Evolutionary conservation across 1,140 invertebrate genomes (phyloP).

Genomic region (Pseudomyrmex dendroicus): DNA sequence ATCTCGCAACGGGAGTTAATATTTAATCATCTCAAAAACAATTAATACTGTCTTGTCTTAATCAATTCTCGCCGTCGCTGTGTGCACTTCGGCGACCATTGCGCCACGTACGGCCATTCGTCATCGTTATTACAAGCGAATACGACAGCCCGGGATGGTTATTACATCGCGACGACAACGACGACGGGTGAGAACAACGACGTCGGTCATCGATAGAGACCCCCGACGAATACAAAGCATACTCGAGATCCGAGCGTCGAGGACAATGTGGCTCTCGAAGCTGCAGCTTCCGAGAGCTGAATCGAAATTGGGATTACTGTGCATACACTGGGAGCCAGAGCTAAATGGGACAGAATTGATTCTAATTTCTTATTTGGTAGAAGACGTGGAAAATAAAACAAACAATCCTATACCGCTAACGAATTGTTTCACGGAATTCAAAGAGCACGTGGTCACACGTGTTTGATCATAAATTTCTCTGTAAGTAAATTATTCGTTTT

Average conservation of each 20-base stretch:
- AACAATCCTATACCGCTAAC: too few relatives aligned
- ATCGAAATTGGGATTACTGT: conserved; percentile 68
- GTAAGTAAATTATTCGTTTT: too few relatives aligned
- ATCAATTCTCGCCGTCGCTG: not conserved
- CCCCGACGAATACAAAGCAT: conserved; percentile 63
- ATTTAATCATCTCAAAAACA: conserved; percentile 19
- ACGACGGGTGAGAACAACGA: conserved; percentile 34
- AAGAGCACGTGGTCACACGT: too few relatives aligned
- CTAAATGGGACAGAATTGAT: too few relatives aligned
- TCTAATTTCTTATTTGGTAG: too few relatives aligned
- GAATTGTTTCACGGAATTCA: too few relatives aligned
- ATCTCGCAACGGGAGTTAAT: conserved; percentile 6
- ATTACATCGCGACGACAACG: conserved; percentile 49
- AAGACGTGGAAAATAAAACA: too few relatives aligned
- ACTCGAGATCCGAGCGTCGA: conserved; percentile 50
- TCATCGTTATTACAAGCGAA: conserved; percentile 59
- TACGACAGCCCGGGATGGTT: conserved; percentile 53
- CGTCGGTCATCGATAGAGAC: conserved; percentile 60
- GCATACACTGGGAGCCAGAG: conserved; percentile 14
- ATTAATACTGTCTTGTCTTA: conserved; percentile 34
- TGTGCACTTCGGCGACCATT: conserved; percentile 1
- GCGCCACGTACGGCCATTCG: not conserved
- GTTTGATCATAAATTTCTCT: too few relatives aligned
- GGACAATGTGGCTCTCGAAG: conserved; percentile 68
- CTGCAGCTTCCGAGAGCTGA: conserved; percentile 30